phyloP scores from a whole-genome alignment of 2,888 invertebrate genomes.

The Helicoverpa assulta region DNA sequence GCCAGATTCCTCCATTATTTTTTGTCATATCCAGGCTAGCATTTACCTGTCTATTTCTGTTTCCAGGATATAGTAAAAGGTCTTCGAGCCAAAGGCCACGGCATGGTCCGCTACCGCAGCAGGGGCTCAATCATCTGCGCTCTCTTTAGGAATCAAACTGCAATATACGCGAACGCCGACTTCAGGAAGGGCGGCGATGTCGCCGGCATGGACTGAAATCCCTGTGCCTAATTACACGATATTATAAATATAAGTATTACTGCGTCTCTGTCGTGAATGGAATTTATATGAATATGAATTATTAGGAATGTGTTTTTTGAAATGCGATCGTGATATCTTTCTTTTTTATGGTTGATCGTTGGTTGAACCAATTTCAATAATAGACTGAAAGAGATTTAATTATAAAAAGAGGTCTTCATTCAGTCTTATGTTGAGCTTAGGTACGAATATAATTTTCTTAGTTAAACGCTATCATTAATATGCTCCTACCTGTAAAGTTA shows the following conservation, averaged over 20 bases:
- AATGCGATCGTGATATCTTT: conserved; percentile 21
- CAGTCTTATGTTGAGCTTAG: neutral
- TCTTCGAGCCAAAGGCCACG: conserved; percentile 92
- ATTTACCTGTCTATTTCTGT: conserved; percentile 10
- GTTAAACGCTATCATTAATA: neutral
- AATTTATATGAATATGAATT: conserved; percentile 42
- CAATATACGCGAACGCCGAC: conserved; percentile 94
- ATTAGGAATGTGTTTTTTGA: conserved; percentile 8
- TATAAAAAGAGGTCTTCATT: neutral
- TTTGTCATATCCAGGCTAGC: no score
- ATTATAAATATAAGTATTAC: conserved; percentile 41
- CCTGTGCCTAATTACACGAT: conserved; percentile 47
- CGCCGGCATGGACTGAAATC: conserved; percentile 90
- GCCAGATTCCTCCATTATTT: no score
- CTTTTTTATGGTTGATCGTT: conserved; percentile 1
- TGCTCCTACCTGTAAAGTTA: conserved; percentile 10
- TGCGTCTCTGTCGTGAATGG: conserved; percentile 34
- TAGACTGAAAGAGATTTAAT: neutral
- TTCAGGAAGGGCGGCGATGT: conserved; percentile 95
- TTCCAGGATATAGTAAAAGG: conserved; percentile 91
- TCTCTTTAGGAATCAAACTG: conserved; percentile 90
- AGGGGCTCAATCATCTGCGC: conserved; percentile 94
- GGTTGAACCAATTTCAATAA: neutral
- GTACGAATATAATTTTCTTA: neutral
- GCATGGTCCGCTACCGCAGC: conserved; percentile 90